Conservation (phyloP, 2,888 invertebrate genomes). For the Caenorhabditis imperialis region DNA sequence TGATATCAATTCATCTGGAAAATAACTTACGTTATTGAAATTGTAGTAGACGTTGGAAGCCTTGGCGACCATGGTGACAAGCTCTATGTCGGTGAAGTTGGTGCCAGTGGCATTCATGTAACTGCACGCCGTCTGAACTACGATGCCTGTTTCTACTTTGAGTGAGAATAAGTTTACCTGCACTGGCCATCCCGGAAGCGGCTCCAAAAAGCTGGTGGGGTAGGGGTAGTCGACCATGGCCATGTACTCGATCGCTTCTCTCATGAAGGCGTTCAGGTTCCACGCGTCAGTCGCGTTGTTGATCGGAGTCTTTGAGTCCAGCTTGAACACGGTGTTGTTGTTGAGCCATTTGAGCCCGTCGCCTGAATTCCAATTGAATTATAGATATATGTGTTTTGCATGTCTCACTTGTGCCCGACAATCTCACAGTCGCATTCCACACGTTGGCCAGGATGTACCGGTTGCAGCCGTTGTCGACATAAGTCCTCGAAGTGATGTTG, state of each 20-base stretch:
- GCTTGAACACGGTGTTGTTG: constrained; percentile 61
- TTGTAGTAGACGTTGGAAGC: constrained; percentile 65
- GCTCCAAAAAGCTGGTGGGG: constrained; percentile 85
- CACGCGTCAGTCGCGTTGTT: constrained; percentile 26
- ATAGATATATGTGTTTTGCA: background rate
- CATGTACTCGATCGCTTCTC: constrained; percentile 80
- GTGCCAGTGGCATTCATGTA: constrained; percentile 48
- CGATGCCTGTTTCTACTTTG: no score
- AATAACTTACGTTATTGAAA: constrained; percentile 31
- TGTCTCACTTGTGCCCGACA: constrained; percentile 81
- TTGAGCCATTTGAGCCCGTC: constrained; percentile 52
- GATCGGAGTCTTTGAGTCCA: constrained; percentile 45
- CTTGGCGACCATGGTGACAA: constrained; percentile 48
- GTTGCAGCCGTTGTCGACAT: constrained; percentile 79
- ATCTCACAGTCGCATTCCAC: constrained; percentile 84
- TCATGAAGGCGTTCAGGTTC: constrained; percentile 42
- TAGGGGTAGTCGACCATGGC: constrained; percentile 98
- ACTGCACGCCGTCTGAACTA: no score
- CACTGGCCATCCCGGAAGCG: constrained; percentile 89
- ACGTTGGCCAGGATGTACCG: constrained; percentile 85
- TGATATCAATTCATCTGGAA: no score
- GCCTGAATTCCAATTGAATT: constrained; percentile 14
- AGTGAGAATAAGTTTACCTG: constrained; percentile 79
- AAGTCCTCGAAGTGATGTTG: constrained; percentile 83
- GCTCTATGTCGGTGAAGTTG: constrained; percentile 51